These are phyloP conservation scores for Nesoenas mayeri DNA, from an alignment of 2,113 vertebrate species.

Conservation along the genomic window DNA sequence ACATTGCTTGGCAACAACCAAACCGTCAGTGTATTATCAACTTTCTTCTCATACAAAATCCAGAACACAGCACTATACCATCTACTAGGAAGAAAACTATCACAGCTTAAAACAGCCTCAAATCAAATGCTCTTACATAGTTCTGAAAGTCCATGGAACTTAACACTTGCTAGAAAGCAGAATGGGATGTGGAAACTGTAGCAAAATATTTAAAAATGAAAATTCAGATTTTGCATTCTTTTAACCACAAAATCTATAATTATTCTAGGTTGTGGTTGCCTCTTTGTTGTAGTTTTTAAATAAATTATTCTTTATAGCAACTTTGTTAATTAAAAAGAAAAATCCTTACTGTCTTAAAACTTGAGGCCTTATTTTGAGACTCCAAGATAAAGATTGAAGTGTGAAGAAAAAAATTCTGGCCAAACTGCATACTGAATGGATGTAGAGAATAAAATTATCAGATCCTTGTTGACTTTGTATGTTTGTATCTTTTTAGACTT, in stretches of 20 bases:
- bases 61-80: too few relatives aligned
- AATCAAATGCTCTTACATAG: neutral
- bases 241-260: neutral
- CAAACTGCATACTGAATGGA: neutral
- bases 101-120: neutral
- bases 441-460: neutral
- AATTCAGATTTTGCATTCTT: neutral
- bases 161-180: neutral
- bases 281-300: neutral
- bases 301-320: neutral
- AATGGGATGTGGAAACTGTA: neutral
- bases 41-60: too few relatives aligned
- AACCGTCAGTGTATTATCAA: too few relatives aligned
- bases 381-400: neutral
- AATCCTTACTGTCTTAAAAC: neutral
- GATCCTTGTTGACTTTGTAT: neutral
- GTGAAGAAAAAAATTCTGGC: neutral
- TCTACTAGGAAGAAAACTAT: too few relatives aligned
- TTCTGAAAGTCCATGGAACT: neutral
- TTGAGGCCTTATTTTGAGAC: neutral
- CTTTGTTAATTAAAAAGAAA: neutral
- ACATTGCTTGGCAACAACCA: too few relatives aligned
- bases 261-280: neutral
- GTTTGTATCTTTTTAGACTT: neutral
- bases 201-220: neutral